Evolutionary conservation across 2,888 invertebrate species (phyloP).

Genomic region (Papilio protenor): DNA sequence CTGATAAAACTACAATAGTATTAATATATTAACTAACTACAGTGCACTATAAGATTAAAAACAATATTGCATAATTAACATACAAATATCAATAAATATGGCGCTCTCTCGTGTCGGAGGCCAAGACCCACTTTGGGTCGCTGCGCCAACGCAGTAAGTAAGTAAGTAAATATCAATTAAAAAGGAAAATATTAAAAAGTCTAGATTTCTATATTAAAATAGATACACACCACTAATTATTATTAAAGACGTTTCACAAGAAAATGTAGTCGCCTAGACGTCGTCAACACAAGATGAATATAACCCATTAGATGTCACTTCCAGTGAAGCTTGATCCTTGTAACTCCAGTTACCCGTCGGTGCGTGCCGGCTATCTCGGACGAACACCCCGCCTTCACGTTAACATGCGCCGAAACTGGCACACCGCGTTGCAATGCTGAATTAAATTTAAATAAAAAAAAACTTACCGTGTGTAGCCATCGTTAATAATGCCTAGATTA

Average conservation of each 20-base stretch:
- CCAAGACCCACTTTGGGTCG: too few species aligned
- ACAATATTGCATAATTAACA: too few species aligned
- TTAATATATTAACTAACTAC: too few species aligned
- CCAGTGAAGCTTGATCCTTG: constrained; percentile 7
- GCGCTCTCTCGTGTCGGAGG: too few species aligned
- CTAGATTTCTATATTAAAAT: too few species aligned
- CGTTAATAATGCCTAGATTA: constrained; percentile 8
- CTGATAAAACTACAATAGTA: neutral
- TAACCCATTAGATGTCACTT: neutral
- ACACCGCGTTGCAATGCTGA: constrained; percentile 28
- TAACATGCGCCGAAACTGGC: constrained; percentile 51
- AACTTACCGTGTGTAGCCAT: neutral
- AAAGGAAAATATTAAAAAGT: too few species aligned
- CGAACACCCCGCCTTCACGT: constrained; percentile 53
- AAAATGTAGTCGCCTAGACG: neutral
- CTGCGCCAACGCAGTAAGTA: too few species aligned
- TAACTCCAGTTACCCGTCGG: constrained; percentile 46
- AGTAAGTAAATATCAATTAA: too few species aligned
- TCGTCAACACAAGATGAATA: neutral
- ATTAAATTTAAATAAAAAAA: constrained; percentile 28
- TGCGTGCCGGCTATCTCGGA: constrained; percentile 60
- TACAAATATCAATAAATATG: too few species aligned
- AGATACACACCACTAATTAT: too few species aligned
- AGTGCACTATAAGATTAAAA: too few species aligned
- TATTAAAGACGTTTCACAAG: too few species aligned